Base-by-base conservation (phyloP, 2,797 vertebrate genomes). In the Liparis tanakae region DNA sequence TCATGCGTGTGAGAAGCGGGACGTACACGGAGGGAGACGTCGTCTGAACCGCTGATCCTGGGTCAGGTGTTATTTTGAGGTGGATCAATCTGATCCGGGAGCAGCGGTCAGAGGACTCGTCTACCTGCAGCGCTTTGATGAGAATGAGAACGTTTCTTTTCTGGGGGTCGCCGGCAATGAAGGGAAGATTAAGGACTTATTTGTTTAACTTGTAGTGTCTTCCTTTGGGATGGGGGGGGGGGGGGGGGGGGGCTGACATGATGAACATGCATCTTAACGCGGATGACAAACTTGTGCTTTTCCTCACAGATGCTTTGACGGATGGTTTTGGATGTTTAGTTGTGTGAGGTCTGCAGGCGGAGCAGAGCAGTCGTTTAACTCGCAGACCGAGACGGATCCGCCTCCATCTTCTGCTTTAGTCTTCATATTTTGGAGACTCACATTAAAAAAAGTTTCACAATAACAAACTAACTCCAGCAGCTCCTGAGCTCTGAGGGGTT, bases 181-280 rank as follows among this genome's bases (percentile, higher is more conserved):
- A 70, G 74, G 81, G 84, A 85, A 79, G 41, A 30, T 63, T 79
- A 72, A 72, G 57, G n/a, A 60, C 7, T 30, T 30, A 10, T 41
- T 39, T 81, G 72, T 57, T 82, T n/a, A 62, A 76, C 85, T 84
- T 84, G 48, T 64, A n/a, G 36, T 59, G 76, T 81, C 58, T 80
- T 64, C 37, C 69, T 66, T 70, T 58, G n/a, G 25, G 2, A 30
- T 2, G 25, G 25, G 25, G 1, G 37, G 79, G 79, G 78, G 78
- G 46, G 83, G 70, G 55, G 51, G 87, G 79, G 67, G 82, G 82
- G 84, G 82, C 84, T 78, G 87, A 89, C 78, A 76, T 85, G 88
- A 92, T 92, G 91, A 82, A 74, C 89, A 85, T 94, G 92, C 89
- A 88, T 92, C 70, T 84, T 74, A 64, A 89, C 70, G 83, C 90